Conservation (phyloP, 2,113 vertebrate genomes). For the Nematolebias whitei region DNA sequence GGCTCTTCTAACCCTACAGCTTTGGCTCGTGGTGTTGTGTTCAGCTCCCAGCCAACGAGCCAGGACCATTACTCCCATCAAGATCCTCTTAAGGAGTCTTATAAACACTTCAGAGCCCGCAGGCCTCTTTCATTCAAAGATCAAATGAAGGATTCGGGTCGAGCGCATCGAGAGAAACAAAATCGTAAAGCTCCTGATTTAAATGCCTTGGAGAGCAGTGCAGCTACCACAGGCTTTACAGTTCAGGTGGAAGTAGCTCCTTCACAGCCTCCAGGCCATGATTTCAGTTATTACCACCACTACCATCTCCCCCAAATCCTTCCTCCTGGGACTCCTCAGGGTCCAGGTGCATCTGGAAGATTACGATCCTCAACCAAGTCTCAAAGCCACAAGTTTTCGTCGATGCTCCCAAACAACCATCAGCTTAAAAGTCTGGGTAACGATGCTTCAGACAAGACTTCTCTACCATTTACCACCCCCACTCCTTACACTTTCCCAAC, state of each 20-base stretch:
- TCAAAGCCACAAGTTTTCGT: neutral
- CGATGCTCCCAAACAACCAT: neutral
- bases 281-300: constrained; percentile 65
- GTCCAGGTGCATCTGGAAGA: constrained; percentile 1
- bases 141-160: neutral
- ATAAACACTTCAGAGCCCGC: neutral
- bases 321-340: constrained; percentile 10
- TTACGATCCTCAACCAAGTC: neutral
- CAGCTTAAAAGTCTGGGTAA: neutral
- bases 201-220: neutral
- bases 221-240: neutral
- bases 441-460: neutral
- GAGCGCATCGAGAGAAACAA: neutral
- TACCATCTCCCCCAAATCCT: constrained; percentile 72
- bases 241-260: neutral
- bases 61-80: neutral
- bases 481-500: neutral
- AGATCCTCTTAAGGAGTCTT: neutral
- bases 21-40: neutral
- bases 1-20: neutral
- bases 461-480: neutral
- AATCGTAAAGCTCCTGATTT: neutral
- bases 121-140: neutral
- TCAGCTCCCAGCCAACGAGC: constrained; percentile 7
- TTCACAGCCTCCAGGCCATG: constrained; percentile 15